Evolutionary conservation across 2,113 vertebrate species (phyloP).

Genomic region (Alces alces): DNA sequence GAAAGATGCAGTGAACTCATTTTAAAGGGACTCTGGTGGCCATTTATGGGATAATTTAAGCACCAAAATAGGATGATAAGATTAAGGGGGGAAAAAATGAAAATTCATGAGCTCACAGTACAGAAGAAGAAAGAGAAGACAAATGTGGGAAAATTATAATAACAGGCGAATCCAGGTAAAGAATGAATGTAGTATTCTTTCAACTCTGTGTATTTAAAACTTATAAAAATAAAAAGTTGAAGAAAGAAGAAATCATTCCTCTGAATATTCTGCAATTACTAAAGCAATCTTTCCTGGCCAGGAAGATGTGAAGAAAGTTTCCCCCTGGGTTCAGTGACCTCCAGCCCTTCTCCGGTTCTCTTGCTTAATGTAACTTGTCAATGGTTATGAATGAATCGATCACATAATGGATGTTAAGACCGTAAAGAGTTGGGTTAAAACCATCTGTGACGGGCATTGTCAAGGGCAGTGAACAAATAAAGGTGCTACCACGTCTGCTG

Average conservation of each 20-base stretch:
- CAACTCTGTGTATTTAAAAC: background rate
- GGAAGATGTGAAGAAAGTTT: background rate
- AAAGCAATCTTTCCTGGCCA: background rate
- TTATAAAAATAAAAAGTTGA: background rate
- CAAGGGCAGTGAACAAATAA: background rate
- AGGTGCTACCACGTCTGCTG: background rate
- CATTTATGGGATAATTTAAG: background rate
- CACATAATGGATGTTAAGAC: background rate
- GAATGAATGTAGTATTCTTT: background rate
- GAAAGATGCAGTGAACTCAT: rapidly evolving
- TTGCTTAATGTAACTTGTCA: background rate
- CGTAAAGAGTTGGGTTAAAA: background rate
- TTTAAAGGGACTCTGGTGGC: background rate
- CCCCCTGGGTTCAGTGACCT: background rate
- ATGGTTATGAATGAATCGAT: background rate
- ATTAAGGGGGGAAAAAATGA: background rate
- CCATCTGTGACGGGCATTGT: background rate
- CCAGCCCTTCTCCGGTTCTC: background rate
- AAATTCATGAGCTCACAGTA: background rate
- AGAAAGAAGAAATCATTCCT: background rate
- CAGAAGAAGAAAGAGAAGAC: background rate
- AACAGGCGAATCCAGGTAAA: background rate
- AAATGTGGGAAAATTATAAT: background rate
- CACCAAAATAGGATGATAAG: background rate
- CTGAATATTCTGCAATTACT: background rate